Percentiles rank a stretch among this genome's conserved stretches.
phyloP scores from a whole-genome alignment of 1,140 invertebrate genomes.

The Aphelenchoides fujianensis region DNA sequence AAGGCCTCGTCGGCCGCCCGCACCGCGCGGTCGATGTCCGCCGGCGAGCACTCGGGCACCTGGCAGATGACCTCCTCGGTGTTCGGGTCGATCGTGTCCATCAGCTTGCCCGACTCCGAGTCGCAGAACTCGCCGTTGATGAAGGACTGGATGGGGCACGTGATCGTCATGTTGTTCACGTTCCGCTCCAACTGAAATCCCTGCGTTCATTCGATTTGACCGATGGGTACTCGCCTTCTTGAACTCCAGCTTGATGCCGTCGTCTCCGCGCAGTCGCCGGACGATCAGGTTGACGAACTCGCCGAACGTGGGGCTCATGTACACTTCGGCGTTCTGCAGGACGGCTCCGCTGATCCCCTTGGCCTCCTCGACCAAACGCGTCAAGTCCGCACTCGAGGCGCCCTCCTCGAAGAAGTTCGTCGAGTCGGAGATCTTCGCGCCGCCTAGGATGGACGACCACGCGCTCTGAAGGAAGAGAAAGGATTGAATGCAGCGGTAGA shows the following conservation, averaged over 20 bases:
- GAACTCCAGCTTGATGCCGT: conserved; percentile 44
- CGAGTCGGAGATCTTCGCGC: conserved; percentile 71
- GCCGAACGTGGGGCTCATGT: conserved; percentile 82
- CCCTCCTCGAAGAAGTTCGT: conserved; percentile 88
- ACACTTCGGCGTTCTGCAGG: conserved; percentile 80
- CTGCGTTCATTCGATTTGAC: neutral
- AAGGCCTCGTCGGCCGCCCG: conserved; percentile 74
- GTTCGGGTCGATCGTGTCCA: conserved; percentile 79
- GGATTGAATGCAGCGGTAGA: no score
- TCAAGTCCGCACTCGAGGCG: conserved; percentile 88
- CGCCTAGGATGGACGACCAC: conserved; percentile 80
- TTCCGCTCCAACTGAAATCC: conserved; percentile 34
- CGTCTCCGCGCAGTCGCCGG: conserved; percentile 69
- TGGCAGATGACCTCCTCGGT: conserved; percentile 75
- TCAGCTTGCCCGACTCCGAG: conserved; percentile 78
- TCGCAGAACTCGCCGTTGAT: conserved; percentile 89
- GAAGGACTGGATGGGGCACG: conserved; percentile 67
- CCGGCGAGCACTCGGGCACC: conserved; percentile 76
- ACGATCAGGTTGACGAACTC: conserved; percentile 75
- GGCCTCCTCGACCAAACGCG: conserved; percentile 82
- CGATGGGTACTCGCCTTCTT: conserved; percentile 45
- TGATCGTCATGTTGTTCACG: conserved; percentile 26
- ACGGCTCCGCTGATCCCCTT: conserved; percentile 76
- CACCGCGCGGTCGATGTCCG: conserved; percentile 57
- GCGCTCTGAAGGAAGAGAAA: conserved; percentile 70